Conservation (phyloP, 2,797 vertebrate species). For the Falco cherrug region DNA sequence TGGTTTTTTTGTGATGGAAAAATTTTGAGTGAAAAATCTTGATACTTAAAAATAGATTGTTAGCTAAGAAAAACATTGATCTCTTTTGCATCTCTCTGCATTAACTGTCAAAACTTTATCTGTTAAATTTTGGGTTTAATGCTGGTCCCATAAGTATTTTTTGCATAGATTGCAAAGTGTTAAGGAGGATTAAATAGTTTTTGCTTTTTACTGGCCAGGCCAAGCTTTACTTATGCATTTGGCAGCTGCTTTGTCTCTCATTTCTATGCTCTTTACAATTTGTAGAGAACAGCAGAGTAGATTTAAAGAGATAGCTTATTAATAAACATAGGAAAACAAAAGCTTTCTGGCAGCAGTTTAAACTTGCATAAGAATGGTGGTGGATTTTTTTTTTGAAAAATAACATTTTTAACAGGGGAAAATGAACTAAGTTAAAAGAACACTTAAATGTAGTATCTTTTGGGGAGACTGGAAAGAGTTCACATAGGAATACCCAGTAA, state of each 20-base stretch:
- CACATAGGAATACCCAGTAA: background rate
- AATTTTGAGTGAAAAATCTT: background rate
- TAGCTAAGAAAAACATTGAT: background rate
- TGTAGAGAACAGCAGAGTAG: background rate
- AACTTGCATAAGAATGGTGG: background rate
- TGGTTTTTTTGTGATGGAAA: background rate
- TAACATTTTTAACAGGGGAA: fast-evolving
- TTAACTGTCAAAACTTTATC: background rate
- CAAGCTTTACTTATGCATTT: background rate
- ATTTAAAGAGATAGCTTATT: slow-evolving; percentile 22
- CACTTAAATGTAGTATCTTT: background rate
- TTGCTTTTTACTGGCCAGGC: background rate
- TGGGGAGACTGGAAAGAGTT: background rate
- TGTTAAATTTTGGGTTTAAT: background rate
- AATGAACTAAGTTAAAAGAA: background rate
- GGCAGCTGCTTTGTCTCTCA: slow-evolving; percentile 16
- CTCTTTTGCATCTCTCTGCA: background rate
- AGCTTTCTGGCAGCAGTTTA: background rate
- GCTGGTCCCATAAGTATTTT: background rate
- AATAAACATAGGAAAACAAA: slow-evolving; percentile 23
- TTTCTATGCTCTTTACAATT: background rate
- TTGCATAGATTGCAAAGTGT: background rate
- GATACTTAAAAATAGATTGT: background rate
- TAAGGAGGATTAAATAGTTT: slow-evolving; percentile 2
- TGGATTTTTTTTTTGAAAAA: fast-evolving